phyloP scores from a whole-genome alignment of 2,888 invertebrate genomes.

The Dryadula phaetusa region DNA sequence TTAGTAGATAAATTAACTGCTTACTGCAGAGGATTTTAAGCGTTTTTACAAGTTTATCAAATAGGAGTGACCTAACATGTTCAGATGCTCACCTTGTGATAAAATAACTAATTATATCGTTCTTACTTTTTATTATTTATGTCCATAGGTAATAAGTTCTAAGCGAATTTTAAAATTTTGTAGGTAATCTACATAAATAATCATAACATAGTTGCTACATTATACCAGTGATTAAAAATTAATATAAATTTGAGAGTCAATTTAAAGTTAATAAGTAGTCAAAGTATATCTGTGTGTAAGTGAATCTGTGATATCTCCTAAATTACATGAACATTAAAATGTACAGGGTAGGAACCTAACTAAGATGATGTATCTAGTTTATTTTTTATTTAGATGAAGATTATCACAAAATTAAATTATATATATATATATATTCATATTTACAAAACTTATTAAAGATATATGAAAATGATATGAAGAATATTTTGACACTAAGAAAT shows the following conservation, averaged over 20 bases:
- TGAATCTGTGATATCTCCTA: not conserved
- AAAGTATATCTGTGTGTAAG: not conserved
- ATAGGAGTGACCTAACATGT: not conserved
- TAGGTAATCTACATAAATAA: not conserved
- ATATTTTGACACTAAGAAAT: not conserved
- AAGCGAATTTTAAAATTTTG: not conserved
- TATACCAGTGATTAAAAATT: not conserved
- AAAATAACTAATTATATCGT: not conserved
- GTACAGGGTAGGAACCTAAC: not conserved
- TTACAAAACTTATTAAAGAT: too few species aligned
- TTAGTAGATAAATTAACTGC: not conserved
- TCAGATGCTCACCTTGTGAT: constrained; percentile 2
- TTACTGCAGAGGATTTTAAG: not conserved
- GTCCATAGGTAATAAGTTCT: not conserved
- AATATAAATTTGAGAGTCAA: not conserved
- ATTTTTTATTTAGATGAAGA: not conserved
- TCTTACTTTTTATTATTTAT: not conserved
- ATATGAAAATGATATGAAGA: not conserved
- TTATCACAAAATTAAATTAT: not conserved
- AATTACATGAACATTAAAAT: too few species aligned
- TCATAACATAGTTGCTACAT: not conserved
- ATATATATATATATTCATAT: too few species aligned
- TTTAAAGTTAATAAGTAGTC: not conserved
- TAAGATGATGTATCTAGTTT: not conserved
- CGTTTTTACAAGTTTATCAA: not conserved